These are phyloP conservation scores for Nicator chloris DNA, from an alignment of 2,113 vertebrate species.

Conservation along the genomic window DNA sequence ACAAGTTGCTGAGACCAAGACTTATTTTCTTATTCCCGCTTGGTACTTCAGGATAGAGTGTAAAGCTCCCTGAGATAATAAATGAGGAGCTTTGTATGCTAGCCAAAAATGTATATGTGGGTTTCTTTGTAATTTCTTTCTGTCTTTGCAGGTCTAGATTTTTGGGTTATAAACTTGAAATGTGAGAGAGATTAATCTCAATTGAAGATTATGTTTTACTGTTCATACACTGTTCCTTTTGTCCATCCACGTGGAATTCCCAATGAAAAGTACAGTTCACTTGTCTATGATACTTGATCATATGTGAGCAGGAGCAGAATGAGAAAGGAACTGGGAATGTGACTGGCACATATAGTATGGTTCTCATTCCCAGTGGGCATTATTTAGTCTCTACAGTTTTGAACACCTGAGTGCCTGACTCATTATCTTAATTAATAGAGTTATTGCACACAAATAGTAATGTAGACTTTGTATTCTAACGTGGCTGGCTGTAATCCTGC, in stretches of 20 bases:
- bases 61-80: neutral
- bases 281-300: neutral
- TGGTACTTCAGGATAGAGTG: neutral
- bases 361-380: constrained; percentile 5
- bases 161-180: neutral
- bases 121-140: neutral
- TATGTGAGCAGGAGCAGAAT: neutral
- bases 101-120: neutral
- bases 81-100: neutral
- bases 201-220: neutral
- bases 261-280: neutral
- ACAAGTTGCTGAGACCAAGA: neutral
- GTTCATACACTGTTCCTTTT: neutral
- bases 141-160: neutral
- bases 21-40: neutral
- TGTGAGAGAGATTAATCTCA: neutral
- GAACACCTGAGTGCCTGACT: constrained; percentile 1
- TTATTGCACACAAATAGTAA: neutral
- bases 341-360: neutral
- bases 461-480: neutral
- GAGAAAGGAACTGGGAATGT: neutral
- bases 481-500: neutral
- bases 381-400: constrained; percentile 17
- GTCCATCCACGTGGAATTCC: neutral
- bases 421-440: constrained; percentile 39